Conservation (phyloP, 2,113 vertebrate species). For the Gambusia affinis region DNA sequence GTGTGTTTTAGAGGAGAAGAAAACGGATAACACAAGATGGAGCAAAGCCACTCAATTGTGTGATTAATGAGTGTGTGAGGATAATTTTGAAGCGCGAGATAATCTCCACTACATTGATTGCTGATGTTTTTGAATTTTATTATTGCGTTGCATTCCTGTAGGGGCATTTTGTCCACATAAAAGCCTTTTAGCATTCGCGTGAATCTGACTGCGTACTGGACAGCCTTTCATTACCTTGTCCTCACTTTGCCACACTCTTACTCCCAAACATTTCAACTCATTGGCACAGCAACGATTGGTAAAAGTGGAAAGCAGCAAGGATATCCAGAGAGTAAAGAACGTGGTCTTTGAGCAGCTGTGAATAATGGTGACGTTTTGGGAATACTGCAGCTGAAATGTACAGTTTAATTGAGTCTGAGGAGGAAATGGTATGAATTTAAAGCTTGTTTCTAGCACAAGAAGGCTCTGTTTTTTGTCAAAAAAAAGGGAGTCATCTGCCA, state of each 20-base stretch:
- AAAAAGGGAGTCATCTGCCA: constrained; percentile 11
- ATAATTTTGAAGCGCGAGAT: constrained; percentile 49
- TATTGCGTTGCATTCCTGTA: constrained; percentile 12
- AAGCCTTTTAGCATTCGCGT: not conserved
- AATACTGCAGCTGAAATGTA: constrained; percentile 34
- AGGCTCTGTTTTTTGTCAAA: constrained; percentile 16
- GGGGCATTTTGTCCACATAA: not conserved
- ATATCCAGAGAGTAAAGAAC: constrained; percentile 33
- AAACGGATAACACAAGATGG: constrained; percentile 42
- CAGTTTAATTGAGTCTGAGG: constrained; percentile 18
- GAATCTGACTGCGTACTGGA: not conserved
- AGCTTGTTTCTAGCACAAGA: constrained; percentile 22
- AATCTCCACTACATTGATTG: constrained; percentile 42
- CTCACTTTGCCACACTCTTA: constrained; percentile 25
- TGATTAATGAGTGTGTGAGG: constrained; percentile 35
- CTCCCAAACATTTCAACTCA: constrained; percentile 11
- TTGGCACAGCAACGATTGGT: constrained; percentile 52
- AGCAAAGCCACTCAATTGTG: constrained; percentile 36
- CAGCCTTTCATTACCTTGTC: constrained; percentile 16
- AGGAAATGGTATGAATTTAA: constrained; percentile 33
- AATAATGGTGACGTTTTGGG: constrained; percentile 42
- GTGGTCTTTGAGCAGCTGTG: constrained; percentile 42
- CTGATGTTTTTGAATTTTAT: constrained; percentile 6
- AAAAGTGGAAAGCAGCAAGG: constrained; percentile 42
- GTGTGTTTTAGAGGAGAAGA: constrained; percentile 25